Evolutionary conservation across 2,797 vertebrate genomes (phyloP).

Genomic region (Labeo calbasu): DNA sequence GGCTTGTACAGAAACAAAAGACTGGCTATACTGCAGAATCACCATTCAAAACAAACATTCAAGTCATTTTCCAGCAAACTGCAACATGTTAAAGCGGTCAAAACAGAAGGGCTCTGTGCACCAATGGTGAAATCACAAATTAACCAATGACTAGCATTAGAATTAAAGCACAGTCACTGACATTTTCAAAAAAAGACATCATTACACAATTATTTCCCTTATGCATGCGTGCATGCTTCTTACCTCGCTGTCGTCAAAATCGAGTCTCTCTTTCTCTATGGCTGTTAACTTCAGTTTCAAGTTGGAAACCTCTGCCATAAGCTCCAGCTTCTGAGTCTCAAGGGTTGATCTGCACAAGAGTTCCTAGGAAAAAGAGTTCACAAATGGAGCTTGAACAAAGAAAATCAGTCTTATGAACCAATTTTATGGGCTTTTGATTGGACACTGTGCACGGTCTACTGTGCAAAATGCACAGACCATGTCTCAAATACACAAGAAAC

Average conservation of each 20-base stretch:
- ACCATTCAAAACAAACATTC: conserved; percentile 31
- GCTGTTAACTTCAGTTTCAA: conserved; percentile 90
- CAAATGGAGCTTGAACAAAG: background rate
- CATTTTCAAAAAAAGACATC: conserved; percentile 2
- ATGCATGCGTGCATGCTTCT: conserved; percentile 44
- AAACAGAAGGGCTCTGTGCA: conserved; percentile 30
- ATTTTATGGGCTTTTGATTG: background rate
- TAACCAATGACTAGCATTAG: background rate
- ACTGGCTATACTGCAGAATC: conserved; percentile 28
- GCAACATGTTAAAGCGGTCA: conserved; percentile 18
- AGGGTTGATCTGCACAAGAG: conserved; percentile 89
- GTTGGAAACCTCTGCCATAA: conserved; percentile 94
- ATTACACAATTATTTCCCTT: background rate
- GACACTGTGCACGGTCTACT: no score
- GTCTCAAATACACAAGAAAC: background rate
- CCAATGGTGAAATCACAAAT: background rate
- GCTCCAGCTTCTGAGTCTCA: conserved; percentile 94
- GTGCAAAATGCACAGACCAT: background rate
- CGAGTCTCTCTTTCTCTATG: conserved; percentile 87
- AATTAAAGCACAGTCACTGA: background rate
- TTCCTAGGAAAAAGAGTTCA: conserved; percentile 76
- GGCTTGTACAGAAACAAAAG: conserved; percentile 31
- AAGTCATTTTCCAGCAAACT: conserved; percentile 14
- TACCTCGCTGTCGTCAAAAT: conserved; percentile 91
- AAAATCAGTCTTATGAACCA: background rate